Evolutionary conservation across 2,113 vertebrate genomes (phyloP).

Genomic region (Perognathus longimembris): DNA sequence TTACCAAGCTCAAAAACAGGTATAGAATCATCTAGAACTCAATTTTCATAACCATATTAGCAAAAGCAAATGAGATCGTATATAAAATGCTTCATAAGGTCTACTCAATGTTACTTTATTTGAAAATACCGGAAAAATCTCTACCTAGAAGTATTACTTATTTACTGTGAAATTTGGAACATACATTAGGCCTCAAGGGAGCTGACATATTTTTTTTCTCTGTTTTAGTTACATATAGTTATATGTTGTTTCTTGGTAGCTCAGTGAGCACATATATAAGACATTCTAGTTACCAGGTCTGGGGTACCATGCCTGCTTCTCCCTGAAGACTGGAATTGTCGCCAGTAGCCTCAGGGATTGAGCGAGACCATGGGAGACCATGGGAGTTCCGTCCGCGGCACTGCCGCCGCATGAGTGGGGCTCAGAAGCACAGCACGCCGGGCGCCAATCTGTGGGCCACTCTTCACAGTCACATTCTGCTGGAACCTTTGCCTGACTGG

Average conservation of each 20-base stretch:
- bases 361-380: neutral
- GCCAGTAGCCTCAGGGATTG: neutral
- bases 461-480: neutral
- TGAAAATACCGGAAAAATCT: slow-evolving; percentile 19
- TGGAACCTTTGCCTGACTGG: neutral
- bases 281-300: neutral
- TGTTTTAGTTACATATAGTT: neutral
- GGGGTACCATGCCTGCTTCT: neutral
- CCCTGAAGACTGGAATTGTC: neutral
- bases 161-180: slow-evolving; percentile 58
- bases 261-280: neutral
- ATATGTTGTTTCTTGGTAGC: neutral
- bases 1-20: neutral
- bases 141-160: slow-evolving; percentile 16
- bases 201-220: neutral
- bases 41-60: neutral
- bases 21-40: neutral
- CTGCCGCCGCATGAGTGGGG: neutral
- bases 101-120: neutral
- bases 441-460: neutral
- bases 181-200: neutral
- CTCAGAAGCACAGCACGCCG: neutral
- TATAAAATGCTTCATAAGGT: neutral
- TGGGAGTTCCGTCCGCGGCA: no score
- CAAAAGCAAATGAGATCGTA: slow-evolving; percentile 13